Base-by-base conservation (phyloP, 2,888 invertebrate species). In the Caenorhabditis macrosperma region DNA sequence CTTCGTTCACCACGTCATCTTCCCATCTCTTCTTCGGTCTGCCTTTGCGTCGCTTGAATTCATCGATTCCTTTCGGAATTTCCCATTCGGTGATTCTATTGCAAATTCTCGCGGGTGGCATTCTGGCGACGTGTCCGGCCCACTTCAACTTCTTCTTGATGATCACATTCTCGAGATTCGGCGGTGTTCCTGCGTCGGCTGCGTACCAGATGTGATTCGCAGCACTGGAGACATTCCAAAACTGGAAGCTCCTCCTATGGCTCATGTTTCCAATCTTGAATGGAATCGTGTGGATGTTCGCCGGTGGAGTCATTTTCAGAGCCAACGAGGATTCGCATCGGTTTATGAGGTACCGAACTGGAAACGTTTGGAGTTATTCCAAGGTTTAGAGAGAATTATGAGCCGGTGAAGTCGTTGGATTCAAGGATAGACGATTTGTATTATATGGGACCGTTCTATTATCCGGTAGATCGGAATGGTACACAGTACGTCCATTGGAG, bases 191-290 rank as follows among this genome's bases (percentile, higher is more conserved):
- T n/a, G n/a, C n/a, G n/a, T n/a, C n/a, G n/a, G n/a, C n/a, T n/a
- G n/a, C n/a, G n/a, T n/a, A n/a, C 33, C 57, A 67, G 67, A 3
- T 30, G 22, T 12, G 7, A 46, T 12, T 67, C 30, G 41, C n/a
- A n/a, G n/a, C n/a, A n/a, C 48, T 67, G 2, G 46, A 55, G n/a
- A 38, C 67, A 35, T 67, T 67, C 20, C 28, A 57, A 41, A 48
- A 67, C 20, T 67, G 67, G 55, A 55, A 57, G 35, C 33, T 67
- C 26, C 7, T 67, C n/a, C 46, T 67, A 9, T 57, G 67, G 67
- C 41, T 67, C 4, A 22, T 44, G n/a, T 57, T 67, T 17, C 67
- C 67, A 4, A 67, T 67, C 33, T 17, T 57, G 2, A 67, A 57
- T 22, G 67, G 28, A 9, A 35, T 17, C 12, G 30, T 57, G 10